phyloP scores from a whole-genome alignment of 2,888 invertebrate species.

The Deroplatys truncata region DNA sequence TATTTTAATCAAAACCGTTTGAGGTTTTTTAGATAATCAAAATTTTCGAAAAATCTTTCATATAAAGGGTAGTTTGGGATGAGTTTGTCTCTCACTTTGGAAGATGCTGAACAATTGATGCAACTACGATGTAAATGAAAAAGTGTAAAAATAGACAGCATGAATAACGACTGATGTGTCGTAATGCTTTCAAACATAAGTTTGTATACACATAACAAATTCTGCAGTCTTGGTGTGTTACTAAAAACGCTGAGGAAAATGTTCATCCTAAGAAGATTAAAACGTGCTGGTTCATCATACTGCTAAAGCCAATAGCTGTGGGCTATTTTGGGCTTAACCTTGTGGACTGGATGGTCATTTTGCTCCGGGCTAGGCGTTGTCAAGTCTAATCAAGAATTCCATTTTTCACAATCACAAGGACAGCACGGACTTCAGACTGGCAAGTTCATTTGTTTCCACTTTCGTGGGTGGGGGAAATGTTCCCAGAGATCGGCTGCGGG shows the following conservation, averaged over 20 bases:
- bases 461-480: not conserved
- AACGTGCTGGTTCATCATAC: not conserved
- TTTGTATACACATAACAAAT: too few species aligned
- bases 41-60: too few species aligned
- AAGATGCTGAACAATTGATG: too few species aligned
- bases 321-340: not conserved
- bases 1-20: too few species aligned
- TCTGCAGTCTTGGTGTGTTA: too few species aligned
- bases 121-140: too few species aligned
- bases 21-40: too few species aligned
- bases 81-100: too few species aligned
- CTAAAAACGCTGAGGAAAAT: not conserved
- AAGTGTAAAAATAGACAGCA: not conserved
- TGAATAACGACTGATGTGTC: not conserved
- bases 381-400: not conserved
- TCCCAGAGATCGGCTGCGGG: not conserved
- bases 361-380: not conserved
- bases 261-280: not conserved
- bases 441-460: not conserved
- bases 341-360: not conserved
- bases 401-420: not conserved
- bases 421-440: not conserved
- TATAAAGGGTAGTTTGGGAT: too few species aligned
- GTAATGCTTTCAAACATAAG: not conserved
- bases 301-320: not conserved